Conservation (phyloP, 1,140 invertebrate genomes). For the Bombus waltoni region DNA sequence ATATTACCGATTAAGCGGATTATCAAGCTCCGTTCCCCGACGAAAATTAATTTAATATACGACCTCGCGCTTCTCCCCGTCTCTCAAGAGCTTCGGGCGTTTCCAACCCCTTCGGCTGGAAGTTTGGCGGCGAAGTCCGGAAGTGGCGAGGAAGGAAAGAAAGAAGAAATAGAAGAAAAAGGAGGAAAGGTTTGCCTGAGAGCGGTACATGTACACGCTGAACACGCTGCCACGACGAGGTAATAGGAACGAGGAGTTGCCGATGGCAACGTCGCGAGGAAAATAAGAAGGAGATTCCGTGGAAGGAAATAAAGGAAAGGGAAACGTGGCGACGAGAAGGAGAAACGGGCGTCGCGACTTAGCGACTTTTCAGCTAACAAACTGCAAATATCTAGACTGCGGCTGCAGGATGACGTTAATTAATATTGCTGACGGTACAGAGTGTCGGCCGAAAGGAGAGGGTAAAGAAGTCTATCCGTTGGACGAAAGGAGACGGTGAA, state of each 20-base stretch:
- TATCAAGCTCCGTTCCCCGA: slow-evolving; percentile 33
- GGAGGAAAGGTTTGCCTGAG: not conserved
- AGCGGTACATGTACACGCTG: not conserved
- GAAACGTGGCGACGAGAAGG: slow-evolving; percentile 6
- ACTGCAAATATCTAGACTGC: slow-evolving; percentile 72
- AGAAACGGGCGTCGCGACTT: slow-evolving; percentile 61
- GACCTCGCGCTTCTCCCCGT: slow-evolving; percentile 62
- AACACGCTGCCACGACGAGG: not conserved
- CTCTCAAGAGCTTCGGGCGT: slow-evolving; percentile 12
- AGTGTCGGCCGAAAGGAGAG: slow-evolving; percentile 46
- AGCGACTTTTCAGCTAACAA: slow-evolving; percentile 68
- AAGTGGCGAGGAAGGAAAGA: not conserved
- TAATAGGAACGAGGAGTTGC: not conserved
- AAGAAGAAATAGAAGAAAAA: not conserved
- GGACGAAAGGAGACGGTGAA: not conserved
- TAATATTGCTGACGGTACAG: slow-evolving; percentile 72
- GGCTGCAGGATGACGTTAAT: slow-evolving; percentile 73
- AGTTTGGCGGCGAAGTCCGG: not conserved
- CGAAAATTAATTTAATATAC: slow-evolving; percentile 71
- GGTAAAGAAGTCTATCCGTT: slow-evolving; percentile 56
- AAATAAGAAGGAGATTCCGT: slow-evolving; percentile 8
- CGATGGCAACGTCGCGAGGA: not conserved
- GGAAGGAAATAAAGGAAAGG: not conserved
- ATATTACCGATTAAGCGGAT: slow-evolving; percentile 57
- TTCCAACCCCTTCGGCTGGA: not conserved